Conservation (phyloP, 23 tunicate species). For the Styela plicata region DNA sequence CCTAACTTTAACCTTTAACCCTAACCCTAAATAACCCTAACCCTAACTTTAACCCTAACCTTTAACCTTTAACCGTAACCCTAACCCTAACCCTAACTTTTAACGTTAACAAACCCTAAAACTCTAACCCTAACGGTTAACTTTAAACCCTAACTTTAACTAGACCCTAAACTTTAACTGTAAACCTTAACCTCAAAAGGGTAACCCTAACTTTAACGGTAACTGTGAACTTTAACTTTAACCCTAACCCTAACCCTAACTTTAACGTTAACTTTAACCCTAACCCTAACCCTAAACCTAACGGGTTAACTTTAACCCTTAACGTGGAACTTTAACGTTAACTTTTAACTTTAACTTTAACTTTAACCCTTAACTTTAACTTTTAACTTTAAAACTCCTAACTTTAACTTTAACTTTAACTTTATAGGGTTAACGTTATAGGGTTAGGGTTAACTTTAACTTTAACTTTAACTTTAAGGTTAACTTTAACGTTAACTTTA, state of each 20-base stretch:
- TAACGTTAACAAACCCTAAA: constrained; percentile 59
- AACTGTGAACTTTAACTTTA: too few species aligned
- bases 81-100: constrained; percentile 68
- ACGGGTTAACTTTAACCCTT: constrained; percentile 74
- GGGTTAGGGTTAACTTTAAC: constrained; percentile 80
- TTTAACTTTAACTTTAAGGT: constrained; percentile 78
- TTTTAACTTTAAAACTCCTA: constrained; percentile 74
- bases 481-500: constrained; percentile 64
- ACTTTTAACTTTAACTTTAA: too few species aligned
- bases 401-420: constrained; percentile 80
- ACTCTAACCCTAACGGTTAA: constrained; percentile 77
- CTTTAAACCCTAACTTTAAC: constrained; percentile 80
- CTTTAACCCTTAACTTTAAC: too few species aligned
- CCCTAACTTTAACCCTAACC: too few species aligned
- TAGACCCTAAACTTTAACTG: constrained; percentile 69
- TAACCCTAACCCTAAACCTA: constrained; percentile 60
- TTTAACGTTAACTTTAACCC: too few species aligned
- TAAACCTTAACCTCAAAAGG: constrained; percentile 65
- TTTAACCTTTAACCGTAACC: too few species aligned
- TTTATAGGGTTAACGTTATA: too few species aligned
- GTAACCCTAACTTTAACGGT: constrained; percentile 42
- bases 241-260: too few species aligned
- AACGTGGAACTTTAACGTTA: constrained; percentile 69
- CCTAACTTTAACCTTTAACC: too few species aligned
- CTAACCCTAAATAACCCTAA: too few species aligned